Conservation (phyloP, 2,113 vertebrate species). For the Phalacrocorax aristotelis region DNA sequence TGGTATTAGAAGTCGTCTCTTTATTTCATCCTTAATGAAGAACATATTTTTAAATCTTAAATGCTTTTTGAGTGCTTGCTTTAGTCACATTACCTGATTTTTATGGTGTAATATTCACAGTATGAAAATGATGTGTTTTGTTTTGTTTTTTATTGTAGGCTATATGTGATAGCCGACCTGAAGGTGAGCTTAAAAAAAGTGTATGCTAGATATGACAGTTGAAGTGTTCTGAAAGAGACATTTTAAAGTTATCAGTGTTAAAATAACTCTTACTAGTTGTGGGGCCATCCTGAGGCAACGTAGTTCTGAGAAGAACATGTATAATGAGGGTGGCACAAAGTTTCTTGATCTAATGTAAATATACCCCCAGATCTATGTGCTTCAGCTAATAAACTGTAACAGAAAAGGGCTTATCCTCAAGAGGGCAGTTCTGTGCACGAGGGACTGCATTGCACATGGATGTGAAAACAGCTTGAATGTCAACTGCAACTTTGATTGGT, state of each 20-base stretch:
- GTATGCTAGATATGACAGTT: not conserved
- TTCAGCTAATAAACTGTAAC: not conserved
- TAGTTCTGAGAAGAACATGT: not conserved
- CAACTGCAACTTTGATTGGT: not conserved
- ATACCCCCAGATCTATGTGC: not conserved
- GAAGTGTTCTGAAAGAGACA: not conserved
- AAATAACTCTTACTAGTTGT: not conserved
- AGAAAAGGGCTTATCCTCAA: not conserved
- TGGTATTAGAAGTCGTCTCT: not conserved
- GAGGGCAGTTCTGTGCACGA: not conserved
- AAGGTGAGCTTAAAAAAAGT: slow-evolving; percentile 77
- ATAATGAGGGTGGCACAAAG: not conserved
- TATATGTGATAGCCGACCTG: slow-evolving; percentile 78
- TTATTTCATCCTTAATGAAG: not conserved
- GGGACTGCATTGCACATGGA: not conserved
- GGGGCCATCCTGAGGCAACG: not conserved
- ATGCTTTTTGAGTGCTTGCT: not conserved
- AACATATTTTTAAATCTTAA: not conserved
- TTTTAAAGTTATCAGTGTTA: not conserved
- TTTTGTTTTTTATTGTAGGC: slow-evolving; percentile 72
- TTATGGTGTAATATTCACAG: not conserved
- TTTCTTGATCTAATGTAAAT: not conserved
- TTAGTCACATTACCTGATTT: not conserved
- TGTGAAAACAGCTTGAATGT: not conserved
- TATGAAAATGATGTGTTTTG: not conserved